Evolutionary conservation across 2,888 invertebrate species (phyloP), one percentile per base, ranked within the genome.

Genomic region (Pyrrhia umbra): DNA sequence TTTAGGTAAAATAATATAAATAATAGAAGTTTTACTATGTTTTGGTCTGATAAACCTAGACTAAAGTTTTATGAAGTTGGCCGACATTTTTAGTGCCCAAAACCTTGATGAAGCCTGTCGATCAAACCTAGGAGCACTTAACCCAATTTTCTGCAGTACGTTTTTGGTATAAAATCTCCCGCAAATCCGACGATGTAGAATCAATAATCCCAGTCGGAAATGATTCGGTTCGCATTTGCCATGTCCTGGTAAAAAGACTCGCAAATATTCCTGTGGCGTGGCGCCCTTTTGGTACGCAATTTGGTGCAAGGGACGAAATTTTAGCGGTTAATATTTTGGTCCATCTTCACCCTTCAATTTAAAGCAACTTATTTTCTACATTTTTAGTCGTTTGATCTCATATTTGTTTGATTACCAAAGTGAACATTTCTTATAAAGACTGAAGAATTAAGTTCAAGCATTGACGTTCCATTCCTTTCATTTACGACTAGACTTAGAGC

Each of bases 131-230:
- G 52, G 46, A 65, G 62, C 71, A 77, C 80, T 79, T 77, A 71
- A 80, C 78, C 78, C 62, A 68, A 77, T 80, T 74, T 66, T 27
- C 58, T 62, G 45, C 45, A 70, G 64, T 62, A 80, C 68, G 62
- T 51, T 74, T 73, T 50, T 60, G 75, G 54, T 68, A 25, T 59
- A 66, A 74, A 77, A 64, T 64, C 58, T 75, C 42, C 39, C 54
- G 59, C 51, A 77, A 80, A 66, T 66, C 59, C 55, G 60, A 47
- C 66, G 68, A 80, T 67, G 68, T 74, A 65, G 58, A 77, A 77
- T 80, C 78, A 77, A 79, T 80, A 71, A 69, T 55, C 70, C 57
- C 39, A 77, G 60, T 77, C 58, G 78, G 79, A 80, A 79, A 79
- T 79, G 62, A 79, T 61, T 79, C 61, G 61, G 65, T 57, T 64